Percentiles rank a stretch among this genome's conserved stretches.
These are phyloP conservation scores for Oasisia sp. DNA, from an alignment of 2,888 invertebrate genomes.

Conservation along the genomic window DNA sequence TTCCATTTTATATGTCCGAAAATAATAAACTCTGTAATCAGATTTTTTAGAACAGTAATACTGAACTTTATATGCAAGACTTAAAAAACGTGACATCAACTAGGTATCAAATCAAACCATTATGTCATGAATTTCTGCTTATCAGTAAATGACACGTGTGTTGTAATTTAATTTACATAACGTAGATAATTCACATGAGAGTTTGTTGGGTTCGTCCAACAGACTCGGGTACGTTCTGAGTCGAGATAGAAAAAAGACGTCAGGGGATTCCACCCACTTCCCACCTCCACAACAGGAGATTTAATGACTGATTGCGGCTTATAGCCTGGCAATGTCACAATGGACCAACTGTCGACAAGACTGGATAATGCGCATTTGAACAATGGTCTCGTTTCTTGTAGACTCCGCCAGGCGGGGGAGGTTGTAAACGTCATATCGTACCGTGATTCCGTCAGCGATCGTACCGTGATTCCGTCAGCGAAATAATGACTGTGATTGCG, in stretches of 20 bases:
- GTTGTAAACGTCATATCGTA: background rate
- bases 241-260: background rate
- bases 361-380: background rate
- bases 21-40: background rate
- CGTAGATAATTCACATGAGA: background rate
- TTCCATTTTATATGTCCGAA: background rate
- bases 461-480: background rate
- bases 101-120: background rate
- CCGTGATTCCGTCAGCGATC: background rate
- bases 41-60: background rate
- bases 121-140: background rate
- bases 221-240: background rate
- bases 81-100: background rate
- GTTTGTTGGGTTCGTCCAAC: background rate
- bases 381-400: background rate
- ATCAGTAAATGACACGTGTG: background rate
- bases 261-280: background rate
- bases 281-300: background rate
- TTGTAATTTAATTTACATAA: conserved; percentile 13
- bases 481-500: background rate
- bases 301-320: background rate
- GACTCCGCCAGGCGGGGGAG: background rate
- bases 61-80: background rate
- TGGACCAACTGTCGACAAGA: background rate
- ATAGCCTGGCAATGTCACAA: background rate